A percentile compares a stretch with the other conserved stretches of the same genome.
Conservation (phyloP, 2,797 vertebrate genomes). For the Enteromius fasciolatus region DNA sequence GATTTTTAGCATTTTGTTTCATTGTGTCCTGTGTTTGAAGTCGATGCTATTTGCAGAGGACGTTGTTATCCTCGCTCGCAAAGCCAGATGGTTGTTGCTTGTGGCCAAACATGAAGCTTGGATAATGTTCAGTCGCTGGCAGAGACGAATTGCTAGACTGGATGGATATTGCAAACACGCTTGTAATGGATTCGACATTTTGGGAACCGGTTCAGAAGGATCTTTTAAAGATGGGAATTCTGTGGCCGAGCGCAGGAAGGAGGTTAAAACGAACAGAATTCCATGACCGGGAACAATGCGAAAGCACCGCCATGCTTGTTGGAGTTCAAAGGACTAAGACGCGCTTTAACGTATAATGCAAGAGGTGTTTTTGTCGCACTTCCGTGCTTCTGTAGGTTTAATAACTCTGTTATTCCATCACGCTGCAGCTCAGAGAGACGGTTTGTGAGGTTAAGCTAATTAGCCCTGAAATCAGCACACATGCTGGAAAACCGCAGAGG, state of each 20-base stretch:
- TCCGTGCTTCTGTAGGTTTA: background rate
- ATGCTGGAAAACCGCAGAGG: slow-evolving; percentile 62
- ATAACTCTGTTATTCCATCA: slow-evolving; percentile 36
- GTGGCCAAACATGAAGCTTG: slow-evolving; percentile 80
- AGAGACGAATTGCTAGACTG: slow-evolving; percentile 69
- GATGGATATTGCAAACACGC: slow-evolving; percentile 80
- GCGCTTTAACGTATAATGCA: background rate
- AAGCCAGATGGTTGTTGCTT: slow-evolving; percentile 80
- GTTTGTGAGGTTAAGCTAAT: slow-evolving; percentile 59
- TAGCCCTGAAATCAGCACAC: slow-evolving; percentile 70
- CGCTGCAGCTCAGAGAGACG: slow-evolving; percentile 22
- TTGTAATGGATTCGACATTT: slow-evolving; percentile 81
- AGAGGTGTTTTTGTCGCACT: background rate
- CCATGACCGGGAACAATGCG: slow-evolving; percentile 66
- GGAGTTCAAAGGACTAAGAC: slow-evolving; percentile 19
- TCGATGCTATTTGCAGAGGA: slow-evolving; percentile 80
- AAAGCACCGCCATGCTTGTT: slow-evolving; percentile 50
- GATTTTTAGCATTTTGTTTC: slow-evolving; percentile 71
- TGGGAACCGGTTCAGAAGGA: slow-evolving; percentile 72
- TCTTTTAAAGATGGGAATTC: slow-evolving; percentile 69
- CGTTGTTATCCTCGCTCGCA: slow-evolving; percentile 74
- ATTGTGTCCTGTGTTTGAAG: slow-evolving; percentile 69
- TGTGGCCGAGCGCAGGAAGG: slow-evolving; percentile 67
- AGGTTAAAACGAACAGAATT: slow-evolving; percentile 71
- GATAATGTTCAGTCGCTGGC: slow-evolving; percentile 79